Conservation (phyloP, 1,140 invertebrate genomes). For the Macrobrachium nipponense region DNA sequence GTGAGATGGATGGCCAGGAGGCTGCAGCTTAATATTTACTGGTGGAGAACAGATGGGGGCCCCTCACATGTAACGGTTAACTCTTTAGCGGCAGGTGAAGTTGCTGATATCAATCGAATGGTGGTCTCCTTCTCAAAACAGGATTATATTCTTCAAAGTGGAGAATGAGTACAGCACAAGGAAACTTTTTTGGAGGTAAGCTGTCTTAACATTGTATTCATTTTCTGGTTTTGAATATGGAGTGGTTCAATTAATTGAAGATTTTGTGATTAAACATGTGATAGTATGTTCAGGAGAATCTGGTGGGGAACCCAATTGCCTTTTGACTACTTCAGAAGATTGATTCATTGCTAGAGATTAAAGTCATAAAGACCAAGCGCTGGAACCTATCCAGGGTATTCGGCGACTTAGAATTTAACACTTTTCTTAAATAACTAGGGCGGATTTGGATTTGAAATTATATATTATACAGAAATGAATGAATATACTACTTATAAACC, state of each 20-base stretch:
- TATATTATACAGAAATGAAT: too few relatives aligned
- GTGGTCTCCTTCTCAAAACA: conserved; percentile 77
- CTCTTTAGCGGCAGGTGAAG: conserved; percentile 76
- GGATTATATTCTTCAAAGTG: conserved; percentile 86
- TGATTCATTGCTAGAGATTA: too few relatives aligned
- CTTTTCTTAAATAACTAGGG: too few relatives aligned
- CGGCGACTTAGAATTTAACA: too few relatives aligned
- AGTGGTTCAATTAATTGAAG: background rate
- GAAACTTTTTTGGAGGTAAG: conserved; percentile 81
- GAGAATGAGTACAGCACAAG: conserved; percentile 83
- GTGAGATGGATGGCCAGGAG: conserved; percentile 81
- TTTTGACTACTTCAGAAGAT: too few relatives aligned
- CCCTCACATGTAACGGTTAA: conserved; percentile 74
- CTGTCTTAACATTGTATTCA: conserved; percentile 65
- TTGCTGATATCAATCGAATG: conserved; percentile 76
- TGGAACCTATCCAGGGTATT: too few relatives aligned
- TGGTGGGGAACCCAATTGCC: too few relatives aligned
- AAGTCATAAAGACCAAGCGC: too few relatives aligned
- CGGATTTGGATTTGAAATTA: too few relatives aligned
- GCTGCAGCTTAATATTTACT: conserved; percentile 79
- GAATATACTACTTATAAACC: too few relatives aligned
- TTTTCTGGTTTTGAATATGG: background rate
- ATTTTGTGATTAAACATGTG: too few relatives aligned
- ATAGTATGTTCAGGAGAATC: too few relatives aligned
- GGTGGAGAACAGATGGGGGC: conserved; percentile 75